These are phyloP conservation scores for Cepaea nemoralis DNA, from an alignment of 1,140 invertebrate species.

Conservation along the genomic window DNA sequence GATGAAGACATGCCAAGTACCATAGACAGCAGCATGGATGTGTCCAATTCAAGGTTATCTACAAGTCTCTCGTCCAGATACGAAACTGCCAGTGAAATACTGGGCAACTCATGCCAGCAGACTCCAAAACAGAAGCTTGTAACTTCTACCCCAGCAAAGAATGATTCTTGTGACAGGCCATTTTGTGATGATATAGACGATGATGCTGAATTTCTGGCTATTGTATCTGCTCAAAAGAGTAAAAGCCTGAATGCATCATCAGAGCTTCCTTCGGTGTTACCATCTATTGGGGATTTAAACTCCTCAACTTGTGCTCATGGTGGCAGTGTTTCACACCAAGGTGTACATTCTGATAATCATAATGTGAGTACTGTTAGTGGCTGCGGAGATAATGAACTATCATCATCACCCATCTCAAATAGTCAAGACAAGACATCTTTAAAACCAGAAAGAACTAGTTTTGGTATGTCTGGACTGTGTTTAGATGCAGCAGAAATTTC, in stretches of 20 bases:
- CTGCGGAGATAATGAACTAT: neutral
- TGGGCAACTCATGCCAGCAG: neutral
- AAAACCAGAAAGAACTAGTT: conserved; percentile 20
- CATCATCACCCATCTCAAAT: too few species aligned
- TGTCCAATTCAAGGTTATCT: conserved; percentile 25
- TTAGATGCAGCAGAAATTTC: neutral
- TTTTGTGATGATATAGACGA: conserved; percentile 17
- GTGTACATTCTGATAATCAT: neutral
- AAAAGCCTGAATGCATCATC: neutral
- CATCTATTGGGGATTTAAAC: neutral
- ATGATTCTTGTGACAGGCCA: neutral
- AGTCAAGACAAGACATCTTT: conserved; percentile 1
- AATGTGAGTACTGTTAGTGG: neutral
- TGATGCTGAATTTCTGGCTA: conserved; percentile 41
- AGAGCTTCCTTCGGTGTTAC: neutral
- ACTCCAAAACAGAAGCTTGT: neutral
- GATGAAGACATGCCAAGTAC: conserved; percentile 48
- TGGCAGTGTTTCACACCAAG: neutral
- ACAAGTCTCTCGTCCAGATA: neutral
- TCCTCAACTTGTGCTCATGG: neutral
- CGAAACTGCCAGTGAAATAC: conserved; percentile 13
- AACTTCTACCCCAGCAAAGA: neutral
- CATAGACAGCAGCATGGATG: conserved; percentile 42
- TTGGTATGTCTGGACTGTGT: conserved; percentile 29
- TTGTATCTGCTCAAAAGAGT: conserved; percentile 41